Conservation (phyloP, 1,140 invertebrate species). For the Calycopis cecrops region DNA sequence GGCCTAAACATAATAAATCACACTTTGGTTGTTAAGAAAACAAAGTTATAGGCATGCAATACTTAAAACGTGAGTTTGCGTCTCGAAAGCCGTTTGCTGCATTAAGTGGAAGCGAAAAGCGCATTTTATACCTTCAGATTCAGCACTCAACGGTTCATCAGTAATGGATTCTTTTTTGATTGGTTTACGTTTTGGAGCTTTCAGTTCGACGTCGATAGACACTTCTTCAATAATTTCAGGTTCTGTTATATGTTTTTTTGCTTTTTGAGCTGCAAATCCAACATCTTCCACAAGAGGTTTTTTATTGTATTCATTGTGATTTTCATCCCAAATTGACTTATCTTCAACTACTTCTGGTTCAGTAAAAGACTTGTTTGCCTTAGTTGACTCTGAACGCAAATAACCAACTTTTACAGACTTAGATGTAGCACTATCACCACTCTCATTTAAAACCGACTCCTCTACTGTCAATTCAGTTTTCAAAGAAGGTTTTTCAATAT, state of each 20-base stretch:
- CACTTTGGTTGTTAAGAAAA: constrained; percentile 65
- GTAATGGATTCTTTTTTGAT: constrained; percentile 54
- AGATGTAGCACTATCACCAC: background rate
- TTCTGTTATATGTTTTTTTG: constrained; percentile 44
- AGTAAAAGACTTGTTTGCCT: constrained; percentile 27
- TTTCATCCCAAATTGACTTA: constrained; percentile 54
- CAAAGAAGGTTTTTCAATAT: background rate
- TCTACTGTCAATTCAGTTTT: background rate
- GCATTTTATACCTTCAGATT: constrained; percentile 67
- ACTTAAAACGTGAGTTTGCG: constrained; percentile 51
- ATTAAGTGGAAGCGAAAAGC: constrained; percentile 55
- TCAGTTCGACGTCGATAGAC: constrained; percentile 56
- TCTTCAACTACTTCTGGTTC: constrained; percentile 19
- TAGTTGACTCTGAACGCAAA: background rate
- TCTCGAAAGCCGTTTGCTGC: constrained; percentile 58
- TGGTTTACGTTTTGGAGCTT: constrained; percentile 72
- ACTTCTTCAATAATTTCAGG: constrained; percentile 57
- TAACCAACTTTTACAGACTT: background rate
- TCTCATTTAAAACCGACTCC: background rate
- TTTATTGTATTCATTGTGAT: constrained; percentile 50
- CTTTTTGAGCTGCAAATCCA: constrained; percentile 32
- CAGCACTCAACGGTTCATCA: constrained; percentile 67
- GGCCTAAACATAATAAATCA: constrained; percentile 71
- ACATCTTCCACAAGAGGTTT: constrained; percentile 46
- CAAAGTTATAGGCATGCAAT: constrained; percentile 65